These are phyloP conservation scores for Arvicola amphibius DNA, from an alignment of 2,797 vertebrate genomes.

Conservation along the genomic window DNA sequence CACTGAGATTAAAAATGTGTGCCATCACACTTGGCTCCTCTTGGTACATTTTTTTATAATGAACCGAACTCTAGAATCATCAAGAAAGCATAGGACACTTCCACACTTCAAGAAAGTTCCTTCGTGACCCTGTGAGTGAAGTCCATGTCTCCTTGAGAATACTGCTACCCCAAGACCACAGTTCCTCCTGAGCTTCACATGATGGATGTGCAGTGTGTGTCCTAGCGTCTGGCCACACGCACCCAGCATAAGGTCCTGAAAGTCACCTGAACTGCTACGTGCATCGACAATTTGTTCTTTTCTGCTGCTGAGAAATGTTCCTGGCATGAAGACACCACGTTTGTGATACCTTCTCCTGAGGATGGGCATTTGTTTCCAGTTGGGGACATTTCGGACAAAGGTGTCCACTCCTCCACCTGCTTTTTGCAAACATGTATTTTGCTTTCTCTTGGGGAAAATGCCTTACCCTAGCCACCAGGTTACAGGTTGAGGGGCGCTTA, in stretches of 20 bases:
- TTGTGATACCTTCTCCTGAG: background rate
- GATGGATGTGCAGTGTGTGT: background rate
- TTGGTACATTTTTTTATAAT: constrained; percentile 16
- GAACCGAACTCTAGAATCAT: background rate
- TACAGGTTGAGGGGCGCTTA: background rate
- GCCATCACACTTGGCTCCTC: background rate
- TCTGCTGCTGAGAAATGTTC: background rate
- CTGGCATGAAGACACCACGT: constrained; percentile 1
- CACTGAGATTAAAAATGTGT: background rate
- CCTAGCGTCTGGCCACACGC: background rate
- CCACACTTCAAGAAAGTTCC: background rate
- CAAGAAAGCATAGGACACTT: background rate
- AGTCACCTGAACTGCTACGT: background rate
- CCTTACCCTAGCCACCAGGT: too few relatives aligned
- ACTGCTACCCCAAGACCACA: background rate
- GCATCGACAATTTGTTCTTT: background rate
- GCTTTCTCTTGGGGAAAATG: constrained; percentile 19
- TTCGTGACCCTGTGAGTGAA: background rate
- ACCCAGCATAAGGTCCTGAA: background rate
- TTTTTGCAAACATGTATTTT: constrained; percentile 23
- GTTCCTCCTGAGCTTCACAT: background rate
- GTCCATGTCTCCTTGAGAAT: background rate
- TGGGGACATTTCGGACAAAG: background rate
- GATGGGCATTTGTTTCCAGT: background rate
- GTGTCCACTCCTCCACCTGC: background rate